Percentiles rank a stretch among this genome's conserved stretches.
Evolutionary conservation across 2,888 invertebrate species (phyloP).

Genomic region (Catocala fraxini): DNA sequence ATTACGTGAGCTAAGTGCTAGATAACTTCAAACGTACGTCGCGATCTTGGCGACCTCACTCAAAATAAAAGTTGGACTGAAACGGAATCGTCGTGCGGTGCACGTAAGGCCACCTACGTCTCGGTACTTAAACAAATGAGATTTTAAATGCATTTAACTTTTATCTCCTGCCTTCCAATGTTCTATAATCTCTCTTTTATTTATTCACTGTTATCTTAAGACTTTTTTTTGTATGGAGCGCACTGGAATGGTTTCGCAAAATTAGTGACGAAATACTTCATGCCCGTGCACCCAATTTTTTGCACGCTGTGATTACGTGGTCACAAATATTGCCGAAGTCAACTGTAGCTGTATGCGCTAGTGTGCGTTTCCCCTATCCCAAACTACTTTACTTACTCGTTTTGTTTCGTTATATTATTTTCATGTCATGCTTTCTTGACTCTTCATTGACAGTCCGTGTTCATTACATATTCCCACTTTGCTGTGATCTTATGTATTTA

Average conservation of each 20-base stretch:
- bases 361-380: background rate
- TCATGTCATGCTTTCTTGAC: background rate
- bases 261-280: background rate
- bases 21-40: background rate
- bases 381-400: background rate
- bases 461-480: constrained; percentile 47
- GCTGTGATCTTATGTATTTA: constrained; percentile 52
- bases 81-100: no score
- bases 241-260: background rate
- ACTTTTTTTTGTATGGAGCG: no score
- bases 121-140: background rate
- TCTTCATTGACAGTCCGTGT: constrained; percentile 8
- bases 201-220: background rate
- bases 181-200: constrained; percentile 3
- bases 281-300: background rate
- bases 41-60: constrained; percentile 9
- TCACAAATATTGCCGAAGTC: background rate
- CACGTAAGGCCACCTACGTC: background rate
- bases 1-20: background rate
- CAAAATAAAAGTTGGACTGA: background rate
- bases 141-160: constrained; percentile 2
- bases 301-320: background rate
- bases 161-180: background rate
- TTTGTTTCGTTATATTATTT: background rate
- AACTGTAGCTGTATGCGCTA: background rate